Evolutionary conservation across 2,113 vertebrate species (phyloP), one percentile per base, ranked within the genome.

Genomic region (Bolborhynchus lineola): DNA sequence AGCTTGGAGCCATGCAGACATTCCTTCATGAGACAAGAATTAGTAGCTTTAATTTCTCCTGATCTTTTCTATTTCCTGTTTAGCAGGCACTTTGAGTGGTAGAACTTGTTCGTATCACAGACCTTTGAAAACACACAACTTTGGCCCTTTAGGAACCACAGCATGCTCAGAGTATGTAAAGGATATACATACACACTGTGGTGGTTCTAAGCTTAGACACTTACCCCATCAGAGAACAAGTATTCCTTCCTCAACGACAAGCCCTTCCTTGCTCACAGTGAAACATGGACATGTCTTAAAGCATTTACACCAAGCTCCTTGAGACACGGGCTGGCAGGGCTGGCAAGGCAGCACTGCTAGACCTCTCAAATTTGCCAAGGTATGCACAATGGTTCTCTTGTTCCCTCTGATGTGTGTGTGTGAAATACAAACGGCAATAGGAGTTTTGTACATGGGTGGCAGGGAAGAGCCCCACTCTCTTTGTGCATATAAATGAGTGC

Each of bases 401-500:
- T 92, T 83, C 47, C 69, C 62, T 92, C 69, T 31, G 85, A 78
- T 13, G 4, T 7, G 28, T 7, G 20, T 7, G 28, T 59, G 76
- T 76, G 77, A 79, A 82, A 69, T 78, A 64, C 69, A 47, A 41
- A 57, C 17, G 0, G n/a, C 77, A 37, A 49, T 18, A 49, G 65
- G 46, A 80, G 37, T 88, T 82, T 39, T 91, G 79, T 63, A 68
- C 46, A 25, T 25, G 68, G 62, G 41, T 87, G 64, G 50, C 69
- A 92, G 83, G 72, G 75, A 91, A 95, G 55, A 93, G 55, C 55
- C 55, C 68, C 53, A 42, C n/a, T 92, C n/a, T 70, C 37, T 83
- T 60, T 92, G 71, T 95, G 93, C 91, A 95, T 90, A 70, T 47
- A 67, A 87, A 42, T 4, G 28, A 95, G 95, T 97, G 96, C 97